phyloP scores from a whole-genome alignment of 2,888 invertebrate species.

The Agrochola lychnidis region DNA sequence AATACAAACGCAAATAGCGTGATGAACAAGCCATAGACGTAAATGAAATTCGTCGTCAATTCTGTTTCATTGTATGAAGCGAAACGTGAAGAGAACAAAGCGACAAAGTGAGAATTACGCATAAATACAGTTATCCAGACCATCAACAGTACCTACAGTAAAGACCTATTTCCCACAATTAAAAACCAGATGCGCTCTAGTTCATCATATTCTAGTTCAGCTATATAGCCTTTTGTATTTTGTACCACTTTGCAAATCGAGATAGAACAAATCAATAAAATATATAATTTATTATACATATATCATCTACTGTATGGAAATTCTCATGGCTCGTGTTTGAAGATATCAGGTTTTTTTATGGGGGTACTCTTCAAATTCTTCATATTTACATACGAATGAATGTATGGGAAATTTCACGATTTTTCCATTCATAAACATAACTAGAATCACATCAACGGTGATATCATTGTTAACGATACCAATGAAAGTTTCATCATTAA shows the following conservation, averaged over 20 bases:
- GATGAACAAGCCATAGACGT: not conserved
- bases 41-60: slow-evolving; percentile 36
- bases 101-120: slow-evolving; percentile 12
- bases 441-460: slow-evolving; percentile 10
- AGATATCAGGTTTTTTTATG: too few species aligned
- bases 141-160: slow-evolving; percentile 9
- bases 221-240: not conserved
- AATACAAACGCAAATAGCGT: slow-evolving; percentile 8
- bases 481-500: slow-evolving; percentile 23
- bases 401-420: slow-evolving; percentile 1
- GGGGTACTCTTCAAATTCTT: not conserved
- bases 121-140: slow-evolving; percentile 42
- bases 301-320: not conserved
- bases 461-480: slow-evolving; percentile 15
- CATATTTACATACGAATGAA: slow-evolving; percentile 7
- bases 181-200: slow-evolving; percentile 38
- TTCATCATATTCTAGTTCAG: slow-evolving; percentile 10
- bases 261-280: slow-evolving; percentile 6
- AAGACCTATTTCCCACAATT: slow-evolving; percentile 46
- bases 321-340: not conserved
- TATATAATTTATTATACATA: slow-evolving; percentile 1
- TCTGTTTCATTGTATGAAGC: slow-evolving; percentile 23
- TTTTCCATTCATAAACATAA: slow-evolving; percentile 27
- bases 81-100: slow-evolving; percentile 34
- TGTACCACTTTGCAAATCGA: not conserved